Percentiles rank a stretch among this genome's conserved stretches.
Conservation (phyloP, 1,140 invertebrate species). For the Cephus cinctus region DNA sequence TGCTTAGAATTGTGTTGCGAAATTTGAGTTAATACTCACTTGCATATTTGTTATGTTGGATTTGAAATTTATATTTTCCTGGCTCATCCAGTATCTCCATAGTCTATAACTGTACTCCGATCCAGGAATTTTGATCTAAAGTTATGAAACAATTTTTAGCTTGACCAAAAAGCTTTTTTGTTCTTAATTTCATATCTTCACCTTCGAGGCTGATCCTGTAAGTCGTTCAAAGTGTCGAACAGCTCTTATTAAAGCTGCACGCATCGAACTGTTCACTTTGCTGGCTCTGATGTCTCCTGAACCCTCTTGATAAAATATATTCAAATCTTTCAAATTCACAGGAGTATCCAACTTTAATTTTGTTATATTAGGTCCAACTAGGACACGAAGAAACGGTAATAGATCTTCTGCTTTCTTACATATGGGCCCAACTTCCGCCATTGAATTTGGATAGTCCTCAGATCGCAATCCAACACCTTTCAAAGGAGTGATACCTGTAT, state of each 20-base stretch:
- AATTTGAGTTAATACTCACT: conserved; percentile 45
- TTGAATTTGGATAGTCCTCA: conserved; percentile 59
- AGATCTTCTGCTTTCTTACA: conserved; percentile 76
- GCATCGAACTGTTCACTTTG: conserved; percentile 68
- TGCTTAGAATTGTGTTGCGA: no score
- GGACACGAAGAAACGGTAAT: conserved; percentile 66
- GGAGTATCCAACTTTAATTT: conserved; percentile 47
- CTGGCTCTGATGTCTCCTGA: conserved; percentile 68
- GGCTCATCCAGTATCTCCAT: conserved; percentile 75
- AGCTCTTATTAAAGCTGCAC: conserved; percentile 62
- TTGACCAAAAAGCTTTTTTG: conserved; percentile 7
- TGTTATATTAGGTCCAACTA: conserved; percentile 57
- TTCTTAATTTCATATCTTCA: conserved; percentile 23
- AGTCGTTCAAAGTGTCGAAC: conserved; percentile 54
- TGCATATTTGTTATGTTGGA: conserved; percentile 63
- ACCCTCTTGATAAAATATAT: conserved; percentile 77
- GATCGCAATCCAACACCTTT: conserved; percentile 63
- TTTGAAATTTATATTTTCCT: conserved; percentile 66
- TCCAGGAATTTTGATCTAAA: conserved; percentile 57
- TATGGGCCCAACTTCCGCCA: conserved; percentile 77
- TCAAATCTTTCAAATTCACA: conserved; percentile 69
- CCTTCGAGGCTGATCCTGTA: conserved; percentile 51
- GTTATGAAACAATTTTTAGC: conserved; percentile 5
- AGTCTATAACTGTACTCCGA: conserved; percentile 65
- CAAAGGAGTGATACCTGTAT: conserved; percentile 47